Conservation (phyloP, 1,140 invertebrate species). For the Ceratosolen solmsi region DNA sequence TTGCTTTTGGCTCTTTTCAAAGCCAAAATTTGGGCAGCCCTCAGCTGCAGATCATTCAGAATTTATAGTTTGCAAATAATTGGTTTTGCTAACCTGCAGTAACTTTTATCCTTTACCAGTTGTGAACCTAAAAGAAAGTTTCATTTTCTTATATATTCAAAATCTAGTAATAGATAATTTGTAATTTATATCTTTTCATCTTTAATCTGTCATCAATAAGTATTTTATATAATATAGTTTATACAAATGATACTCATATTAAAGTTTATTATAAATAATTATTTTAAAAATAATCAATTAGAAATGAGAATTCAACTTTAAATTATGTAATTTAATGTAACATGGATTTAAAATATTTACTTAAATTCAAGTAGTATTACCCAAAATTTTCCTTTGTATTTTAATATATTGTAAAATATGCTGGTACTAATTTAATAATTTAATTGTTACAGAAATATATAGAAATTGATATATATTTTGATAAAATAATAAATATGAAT, state of each 20-base stretch:
- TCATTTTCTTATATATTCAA: no score
- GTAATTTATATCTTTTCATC: no score
- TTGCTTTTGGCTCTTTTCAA: constrained; percentile 42
- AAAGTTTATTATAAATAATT: no score
- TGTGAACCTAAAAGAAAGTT: constrained; percentile 15
- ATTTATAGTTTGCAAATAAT: not conserved
- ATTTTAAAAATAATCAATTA: not conserved
- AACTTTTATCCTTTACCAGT: not conserved
- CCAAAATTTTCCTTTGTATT: constrained; percentile 1
- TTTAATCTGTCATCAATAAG: no score
- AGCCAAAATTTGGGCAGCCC: constrained; percentile 42
- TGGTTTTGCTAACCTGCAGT: not conserved
- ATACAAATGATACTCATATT: no score
- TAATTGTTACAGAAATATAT: not conserved
- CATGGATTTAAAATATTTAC: not conserved
- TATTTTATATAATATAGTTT: no score
- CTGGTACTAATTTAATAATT: not conserved
- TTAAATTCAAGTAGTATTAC: not conserved
- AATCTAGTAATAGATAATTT: no score
- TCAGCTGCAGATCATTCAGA: constrained; percentile 44
- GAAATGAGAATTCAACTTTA: not conserved
- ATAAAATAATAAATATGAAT: no score
- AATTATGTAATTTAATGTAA: constrained; percentile 2
- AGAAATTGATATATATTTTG: not conserved
- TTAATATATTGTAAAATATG: constrained; percentile 10